phyloP scores from a whole-genome alignment of 2,888 invertebrate species.

The Toxonevra muliebris region DNA sequence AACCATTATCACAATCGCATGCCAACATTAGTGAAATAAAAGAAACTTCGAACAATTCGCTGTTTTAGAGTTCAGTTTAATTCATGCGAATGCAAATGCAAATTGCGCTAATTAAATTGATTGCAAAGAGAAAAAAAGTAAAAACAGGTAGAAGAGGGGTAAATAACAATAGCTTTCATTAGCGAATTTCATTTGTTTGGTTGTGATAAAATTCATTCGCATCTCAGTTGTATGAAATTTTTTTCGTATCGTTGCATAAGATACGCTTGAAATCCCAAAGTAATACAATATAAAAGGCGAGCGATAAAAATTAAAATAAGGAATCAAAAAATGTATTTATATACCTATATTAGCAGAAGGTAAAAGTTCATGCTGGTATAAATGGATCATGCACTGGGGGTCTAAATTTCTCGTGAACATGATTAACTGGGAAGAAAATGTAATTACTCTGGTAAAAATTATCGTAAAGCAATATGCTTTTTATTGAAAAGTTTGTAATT shows the following conservation, averaged over 20 bases:
- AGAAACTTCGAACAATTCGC: slow-evolving; percentile 1
- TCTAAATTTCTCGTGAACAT: too few species aligned
- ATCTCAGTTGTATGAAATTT: not conserved
- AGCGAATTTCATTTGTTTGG: not conserved
- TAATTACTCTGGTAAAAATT: too few species aligned
- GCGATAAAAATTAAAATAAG: not conserved
- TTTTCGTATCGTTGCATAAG: not conserved
- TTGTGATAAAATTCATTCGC: not conserved
- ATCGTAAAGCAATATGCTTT: too few species aligned
- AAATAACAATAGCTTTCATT: not conserved
- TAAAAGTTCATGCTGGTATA: too few species aligned
- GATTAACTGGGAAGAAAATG: too few species aligned
- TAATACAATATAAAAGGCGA: not conserved
- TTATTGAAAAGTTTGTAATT: too few species aligned
- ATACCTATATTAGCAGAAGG: not conserved
- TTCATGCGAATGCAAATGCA: not conserved
- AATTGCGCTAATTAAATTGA: not conserved
- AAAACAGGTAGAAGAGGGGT: not conserved
- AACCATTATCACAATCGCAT: not conserved
- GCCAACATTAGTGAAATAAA: not conserved
- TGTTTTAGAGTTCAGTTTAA: not conserved
- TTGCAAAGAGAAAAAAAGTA: not conserved
- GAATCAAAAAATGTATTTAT: not conserved
- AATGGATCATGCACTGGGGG: too few species aligned
- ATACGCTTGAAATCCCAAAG: not conserved